Evolutionary conservation across 2,888 invertebrate species (phyloP), one percentile per base, ranked within the genome.

Genomic region (Cryptocephalus moraei): DNA sequence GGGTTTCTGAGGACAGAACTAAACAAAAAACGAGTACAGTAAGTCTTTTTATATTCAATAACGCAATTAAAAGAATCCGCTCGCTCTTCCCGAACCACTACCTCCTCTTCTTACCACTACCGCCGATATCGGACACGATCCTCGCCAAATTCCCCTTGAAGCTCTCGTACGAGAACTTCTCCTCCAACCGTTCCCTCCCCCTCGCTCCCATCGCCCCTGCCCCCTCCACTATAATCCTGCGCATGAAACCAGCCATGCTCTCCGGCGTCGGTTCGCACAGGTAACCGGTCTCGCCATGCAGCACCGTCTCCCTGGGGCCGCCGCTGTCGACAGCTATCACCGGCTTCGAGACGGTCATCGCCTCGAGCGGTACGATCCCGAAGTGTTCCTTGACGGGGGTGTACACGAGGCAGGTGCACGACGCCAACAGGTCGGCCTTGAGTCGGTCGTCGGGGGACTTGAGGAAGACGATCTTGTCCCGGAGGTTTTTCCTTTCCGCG

Each of bases 291-390:
- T 80, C 76, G 44, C 80, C 81, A 72, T 91, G 76, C 0, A 82
- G 74, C 42, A 99, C 76, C 0, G 99, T 95, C 70, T 99, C 99
- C 1, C 82, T 82, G 0, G 99, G 99, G 0, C 99, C 99, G 31
- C 99, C 99, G 61, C 89, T 91, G 62, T 91, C 88, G 0, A 91
- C 86, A 0, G 99, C 99, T 55, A 99, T 83, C 0, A 99, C 95
- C 4, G 97, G 95, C 62, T 91, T 89, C 4, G 80, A 76, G 66
- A 85, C 82, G 65, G 91, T 91, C 99, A 99, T 99, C 0, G 96
- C 95, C 75, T 99, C 99, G 45, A 99, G 74, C 0, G 99, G 99
- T 8, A 99, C 99, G 61, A 99, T 99, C 6, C 99, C 99, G 75
- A 99, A 99, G 73, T 99, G 99, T 69, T 99, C 99, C 66, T 90